Conservation (phyloP, 2,797 vertebrate species). For the Intellagama lesueurii region DNA sequence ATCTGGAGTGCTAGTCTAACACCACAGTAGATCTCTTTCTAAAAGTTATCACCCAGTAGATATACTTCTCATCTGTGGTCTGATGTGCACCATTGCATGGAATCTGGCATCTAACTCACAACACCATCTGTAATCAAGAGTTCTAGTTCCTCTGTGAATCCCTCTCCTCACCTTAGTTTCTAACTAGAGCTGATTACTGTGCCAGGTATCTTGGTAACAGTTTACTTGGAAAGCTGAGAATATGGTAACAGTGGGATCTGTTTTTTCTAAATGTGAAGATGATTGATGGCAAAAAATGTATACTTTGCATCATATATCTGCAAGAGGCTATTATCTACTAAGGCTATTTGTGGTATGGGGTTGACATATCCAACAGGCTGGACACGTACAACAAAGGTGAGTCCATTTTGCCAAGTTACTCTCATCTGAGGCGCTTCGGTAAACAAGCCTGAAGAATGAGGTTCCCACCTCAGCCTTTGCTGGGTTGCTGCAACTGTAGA, state of each 20-base stretch:
- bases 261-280: background rate
- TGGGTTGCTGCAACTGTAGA: background rate
- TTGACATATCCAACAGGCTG: too few relatives aligned
- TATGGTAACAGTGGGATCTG: background rate
- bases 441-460: background rate
- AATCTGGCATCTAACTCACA: background rate
- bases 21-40: too few relatives aligned
- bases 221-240: background rate
- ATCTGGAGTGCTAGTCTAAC: too few relatives aligned
- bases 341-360: too few relatives aligned
- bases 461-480: too few relatives aligned
- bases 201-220: background rate
- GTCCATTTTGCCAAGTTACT: background rate
- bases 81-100: too few relatives aligned
- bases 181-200: background rate
- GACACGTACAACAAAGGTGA: too few relatives aligned
- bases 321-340: too few relatives aligned
- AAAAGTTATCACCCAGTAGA: too few relatives aligned
- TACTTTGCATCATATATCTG: too few relatives aligned
- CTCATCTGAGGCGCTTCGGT: background rate
- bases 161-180: background rate
- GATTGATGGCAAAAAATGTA: background rate
- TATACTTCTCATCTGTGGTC: too few relatives aligned
- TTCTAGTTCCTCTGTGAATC: background rate
- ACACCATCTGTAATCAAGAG: background rate